phyloP scores from a whole-genome alignment of 2,113 vertebrate genomes.

The Arenaria interpres region DNA sequence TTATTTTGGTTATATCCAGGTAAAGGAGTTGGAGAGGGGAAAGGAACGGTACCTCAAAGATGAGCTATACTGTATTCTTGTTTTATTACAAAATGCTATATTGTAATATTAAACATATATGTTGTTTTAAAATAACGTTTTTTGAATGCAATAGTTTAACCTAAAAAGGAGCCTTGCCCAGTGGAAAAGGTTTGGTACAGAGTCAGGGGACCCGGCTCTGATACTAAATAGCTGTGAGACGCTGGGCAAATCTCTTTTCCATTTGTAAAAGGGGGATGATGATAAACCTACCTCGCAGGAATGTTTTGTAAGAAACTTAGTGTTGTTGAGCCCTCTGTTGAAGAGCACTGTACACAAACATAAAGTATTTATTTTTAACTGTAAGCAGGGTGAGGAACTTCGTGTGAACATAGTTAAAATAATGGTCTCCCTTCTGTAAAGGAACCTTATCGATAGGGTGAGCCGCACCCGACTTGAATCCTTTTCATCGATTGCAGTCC shows the following conservation, averaged over 20 bases:
- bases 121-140: constrained; percentile 26
- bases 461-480: background rate
- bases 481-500: background rate
- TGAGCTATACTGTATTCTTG: constrained; percentile 4
- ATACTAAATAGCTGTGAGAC: background rate
- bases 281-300: constrained; percentile 44
- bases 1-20: background rate
- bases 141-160: constrained; percentile 22
- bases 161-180: background rate
- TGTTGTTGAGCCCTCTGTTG: background rate
- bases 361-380: constrained; percentile 23
- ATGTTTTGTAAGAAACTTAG: background rate
- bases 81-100: background rate
- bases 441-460: background rate
- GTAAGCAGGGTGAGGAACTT: background rate
- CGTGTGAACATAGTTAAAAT: background rate
- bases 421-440: background rate
- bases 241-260: background rate
- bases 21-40: background rate
- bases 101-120: background rate
- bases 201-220: background rate
- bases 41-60: background rate
- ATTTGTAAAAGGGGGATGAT: background rate
- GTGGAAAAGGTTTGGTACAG: background rate
- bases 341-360: background rate